These are phyloP conservation scores for Drosophila mulleri DNA, from an alignment of 2,888 invertebrate genomes.

Conservation along the genomic window DNA sequence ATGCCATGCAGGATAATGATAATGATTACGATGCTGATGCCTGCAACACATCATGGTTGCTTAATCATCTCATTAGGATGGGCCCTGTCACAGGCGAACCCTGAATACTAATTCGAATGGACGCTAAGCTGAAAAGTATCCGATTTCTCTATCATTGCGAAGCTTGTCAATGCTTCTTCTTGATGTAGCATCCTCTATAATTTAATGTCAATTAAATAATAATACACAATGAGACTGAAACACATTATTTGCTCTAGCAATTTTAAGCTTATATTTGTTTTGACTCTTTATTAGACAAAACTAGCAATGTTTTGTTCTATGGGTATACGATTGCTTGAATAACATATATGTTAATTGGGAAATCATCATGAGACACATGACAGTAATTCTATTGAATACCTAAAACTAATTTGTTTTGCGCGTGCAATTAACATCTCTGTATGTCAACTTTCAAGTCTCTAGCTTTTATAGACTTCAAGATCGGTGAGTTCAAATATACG, in stretches of 20 bases:
- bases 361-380: too few relatives aligned
- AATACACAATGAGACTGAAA: slow-evolving; percentile 21
- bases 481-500: too few relatives aligned
- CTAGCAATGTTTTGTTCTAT: too few relatives aligned
- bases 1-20: slow-evolving; percentile 21
- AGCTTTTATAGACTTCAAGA: too few relatives aligned
- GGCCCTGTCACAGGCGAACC: slow-evolving; percentile 1
- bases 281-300: too few relatives aligned
- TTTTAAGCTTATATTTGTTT: too few relatives aligned
- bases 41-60: slow-evolving; percentile 2
- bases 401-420: too few relatives aligned
- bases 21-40: slow-evolving; percentile 17
- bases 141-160: background rate
- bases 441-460: too few relatives aligned
- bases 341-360: too few relatives aligned
- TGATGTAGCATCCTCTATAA: background rate
- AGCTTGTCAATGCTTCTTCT: background rate
- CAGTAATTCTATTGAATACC: too few relatives aligned
- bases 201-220: slow-evolving; percentile 43
- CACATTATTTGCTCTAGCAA: background rate
- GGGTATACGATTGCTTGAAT: too few relatives aligned
- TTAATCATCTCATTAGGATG: slow-evolving; percentile 2
- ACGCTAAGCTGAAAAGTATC: background rate
- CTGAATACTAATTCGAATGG: slow-evolving; percentile 21
- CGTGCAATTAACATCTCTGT: too few relatives aligned